Evolutionary conservation across 1,140 invertebrate genomes (phyloP).

Genomic region (Drosophila pallidifrons): DNA sequence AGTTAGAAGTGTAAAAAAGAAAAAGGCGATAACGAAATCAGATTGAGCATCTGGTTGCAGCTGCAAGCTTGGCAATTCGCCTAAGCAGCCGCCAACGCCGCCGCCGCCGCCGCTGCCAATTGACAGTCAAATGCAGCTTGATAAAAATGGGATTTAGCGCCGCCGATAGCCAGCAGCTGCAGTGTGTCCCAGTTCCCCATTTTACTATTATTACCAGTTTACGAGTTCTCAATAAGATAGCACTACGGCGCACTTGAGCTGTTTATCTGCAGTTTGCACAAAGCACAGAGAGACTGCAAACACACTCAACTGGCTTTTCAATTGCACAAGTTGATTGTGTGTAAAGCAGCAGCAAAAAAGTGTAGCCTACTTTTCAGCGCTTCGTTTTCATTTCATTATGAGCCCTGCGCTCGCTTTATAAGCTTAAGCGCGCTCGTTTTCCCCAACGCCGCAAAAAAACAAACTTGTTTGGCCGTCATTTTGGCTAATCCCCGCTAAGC

Average conservation of each 20-base stretch:
- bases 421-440: not conserved
- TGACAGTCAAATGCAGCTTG: slow-evolving; percentile 60
- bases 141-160: slow-evolving; percentile 65
- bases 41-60: slow-evolving; percentile 40
- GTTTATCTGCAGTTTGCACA: slow-evolving; percentile 64
- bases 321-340: slow-evolving; percentile 49
- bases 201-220: not conserved
- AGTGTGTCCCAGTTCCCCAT: slow-evolving; percentile 23
- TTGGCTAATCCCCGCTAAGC: slow-evolving; percentile 75
- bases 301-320: slow-evolving; percentile 30
- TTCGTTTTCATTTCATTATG: slow-evolving; percentile 51
- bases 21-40: slow-evolving; percentile 19
- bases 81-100: slow-evolving; percentile 62
- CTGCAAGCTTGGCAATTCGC: slow-evolving; percentile 47
- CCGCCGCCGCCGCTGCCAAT: slow-evolving; percentile 63
- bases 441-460: too few species aligned
- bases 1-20: slow-evolving; percentile 9
- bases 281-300: not conserved
- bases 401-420: not conserved
- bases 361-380: slow-evolving; percentile 76
- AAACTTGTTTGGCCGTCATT: slow-evolving; percentile 39
- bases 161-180: not conserved
- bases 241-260: slow-evolving; percentile 53
- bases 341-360: slow-evolving; percentile 32
- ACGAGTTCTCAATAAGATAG: slow-evolving; percentile 14